These are phyloP conservation scores for Amiota minor DNA, from an alignment of 2,888 invertebrate species.

Conservation along the genomic window DNA sequence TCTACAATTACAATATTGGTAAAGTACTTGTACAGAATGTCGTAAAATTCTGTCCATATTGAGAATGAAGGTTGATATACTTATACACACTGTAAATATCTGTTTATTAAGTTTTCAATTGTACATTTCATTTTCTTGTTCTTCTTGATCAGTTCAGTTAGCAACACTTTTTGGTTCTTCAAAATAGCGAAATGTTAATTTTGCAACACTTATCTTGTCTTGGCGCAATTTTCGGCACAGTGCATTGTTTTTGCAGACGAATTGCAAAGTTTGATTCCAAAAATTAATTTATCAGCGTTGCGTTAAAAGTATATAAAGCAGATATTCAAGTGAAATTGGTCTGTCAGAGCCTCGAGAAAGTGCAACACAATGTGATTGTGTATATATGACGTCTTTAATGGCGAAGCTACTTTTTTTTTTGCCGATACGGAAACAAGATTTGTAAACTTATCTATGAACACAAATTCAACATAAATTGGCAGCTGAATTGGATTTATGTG, in stretches of 20 bases:
- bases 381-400: conserved; percentile 83
- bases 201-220: too few species aligned
- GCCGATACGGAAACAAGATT: conserved; percentile 79
- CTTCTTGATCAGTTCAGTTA: too few species aligned
- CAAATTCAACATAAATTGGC: conserved; percentile 80
- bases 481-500: conserved; percentile 85
- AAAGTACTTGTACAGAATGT: too few species aligned
- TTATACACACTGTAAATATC: too few species aligned
- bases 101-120: too few species aligned
- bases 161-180: too few species aligned
- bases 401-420: conserved; percentile 82
- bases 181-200: too few species aligned
- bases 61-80: too few species aligned
- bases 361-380: conserved; percentile 80
- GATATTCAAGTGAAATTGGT: conserved; percentile 11
- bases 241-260: neutral
- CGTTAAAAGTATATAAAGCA: conserved; percentile 75
- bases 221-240: neutral
- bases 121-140: too few species aligned
- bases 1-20: too few species aligned
- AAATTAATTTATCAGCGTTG: conserved; percentile 82
- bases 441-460: conserved; percentile 74
- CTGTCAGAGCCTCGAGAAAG: conserved; percentile 78
- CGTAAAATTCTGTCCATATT: too few species aligned
- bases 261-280: conserved; percentile 76